Conservation (phyloP, 2,888 invertebrate species). For the Fabriciana adippe region DNA sequence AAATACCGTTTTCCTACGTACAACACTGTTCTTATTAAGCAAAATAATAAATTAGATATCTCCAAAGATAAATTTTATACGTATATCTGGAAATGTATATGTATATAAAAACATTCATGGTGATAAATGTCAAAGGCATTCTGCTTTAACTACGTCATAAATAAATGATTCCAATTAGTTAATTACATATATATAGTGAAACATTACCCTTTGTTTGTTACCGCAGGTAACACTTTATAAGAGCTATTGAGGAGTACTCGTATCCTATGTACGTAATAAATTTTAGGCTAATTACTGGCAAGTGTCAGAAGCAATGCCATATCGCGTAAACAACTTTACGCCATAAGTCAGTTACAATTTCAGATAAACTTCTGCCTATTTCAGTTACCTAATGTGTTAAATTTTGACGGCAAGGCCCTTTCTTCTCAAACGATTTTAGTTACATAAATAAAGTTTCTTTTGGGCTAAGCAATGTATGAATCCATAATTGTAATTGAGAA, state of each 20-base stretch:
- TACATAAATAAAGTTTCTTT: neutral
- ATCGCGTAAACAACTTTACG: slow-evolving; percentile 63
- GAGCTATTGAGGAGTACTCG: slow-evolving; percentile 13
- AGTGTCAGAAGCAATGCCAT: slow-evolving; percentile 70
- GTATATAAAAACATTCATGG: neutral
- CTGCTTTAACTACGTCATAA: slow-evolving; percentile 20
- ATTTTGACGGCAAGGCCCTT: neutral
- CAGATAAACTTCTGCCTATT: slow-evolving; percentile 21
- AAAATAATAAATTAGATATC: no score
- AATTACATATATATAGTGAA: slow-evolving; percentile 10
- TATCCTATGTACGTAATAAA: slow-evolving; percentile 55
- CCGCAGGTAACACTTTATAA: slow-evolving; percentile 8
- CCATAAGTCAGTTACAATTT: slow-evolving; percentile 66
- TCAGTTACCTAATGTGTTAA: slow-evolving; percentile 7
- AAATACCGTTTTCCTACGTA: no score
- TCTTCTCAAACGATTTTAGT: neutral
- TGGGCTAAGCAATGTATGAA: no score
- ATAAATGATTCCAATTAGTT: slow-evolving; percentile 17
- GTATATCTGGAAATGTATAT: neutral
- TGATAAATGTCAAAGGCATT: slow-evolving; percentile 8
- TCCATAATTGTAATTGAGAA: no score
- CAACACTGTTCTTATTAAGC: no score
- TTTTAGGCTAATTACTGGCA: slow-evolving; percentile 73
- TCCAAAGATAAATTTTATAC: no score
- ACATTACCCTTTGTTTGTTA: slow-evolving; percentile 25